phyloP scores from a whole-genome alignment of 2,888 invertebrate species.

The Zygogramma bicolorata region DNA sequence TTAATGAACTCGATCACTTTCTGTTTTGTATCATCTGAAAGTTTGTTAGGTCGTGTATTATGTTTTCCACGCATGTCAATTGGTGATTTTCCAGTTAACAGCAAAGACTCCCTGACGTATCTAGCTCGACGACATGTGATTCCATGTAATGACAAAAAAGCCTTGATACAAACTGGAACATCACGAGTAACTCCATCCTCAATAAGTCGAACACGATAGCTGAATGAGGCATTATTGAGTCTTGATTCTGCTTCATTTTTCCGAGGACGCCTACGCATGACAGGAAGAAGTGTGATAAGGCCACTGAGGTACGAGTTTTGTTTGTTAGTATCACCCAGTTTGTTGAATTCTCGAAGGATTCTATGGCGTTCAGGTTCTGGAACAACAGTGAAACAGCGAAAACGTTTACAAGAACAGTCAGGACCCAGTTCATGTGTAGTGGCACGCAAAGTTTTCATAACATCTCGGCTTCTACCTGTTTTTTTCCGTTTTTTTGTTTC shows the following conservation, averaged over 20 bases:
- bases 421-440: constrained; percentile 16
- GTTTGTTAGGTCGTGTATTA: background rate
- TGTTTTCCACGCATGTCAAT: no score
- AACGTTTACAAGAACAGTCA: constrained; percentile 30
- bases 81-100: no score
- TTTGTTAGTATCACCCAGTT: background rate
- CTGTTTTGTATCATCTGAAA: no score
- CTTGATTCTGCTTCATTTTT: background rate
- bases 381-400: constrained; percentile 27
- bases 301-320: constrained; percentile 10
- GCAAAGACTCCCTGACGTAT: background rate
- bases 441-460: constrained; percentile 17
- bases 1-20: no score
- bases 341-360: background rate
- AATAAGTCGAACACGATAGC: background rate
- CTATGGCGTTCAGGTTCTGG: no score
- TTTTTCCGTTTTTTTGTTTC: constrained; percentile 11
- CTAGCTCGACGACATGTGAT: background rate
- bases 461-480: constrained; percentile 21
- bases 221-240: background rate
- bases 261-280: background rate
- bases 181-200: background rate
- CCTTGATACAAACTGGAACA: background rate
- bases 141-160: no score
- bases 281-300: background rate